Evolutionary conservation across 2,113 vertebrate genomes (phyloP), one percentile per base, ranked within the genome.

Genomic region (Naja naja): DNA sequence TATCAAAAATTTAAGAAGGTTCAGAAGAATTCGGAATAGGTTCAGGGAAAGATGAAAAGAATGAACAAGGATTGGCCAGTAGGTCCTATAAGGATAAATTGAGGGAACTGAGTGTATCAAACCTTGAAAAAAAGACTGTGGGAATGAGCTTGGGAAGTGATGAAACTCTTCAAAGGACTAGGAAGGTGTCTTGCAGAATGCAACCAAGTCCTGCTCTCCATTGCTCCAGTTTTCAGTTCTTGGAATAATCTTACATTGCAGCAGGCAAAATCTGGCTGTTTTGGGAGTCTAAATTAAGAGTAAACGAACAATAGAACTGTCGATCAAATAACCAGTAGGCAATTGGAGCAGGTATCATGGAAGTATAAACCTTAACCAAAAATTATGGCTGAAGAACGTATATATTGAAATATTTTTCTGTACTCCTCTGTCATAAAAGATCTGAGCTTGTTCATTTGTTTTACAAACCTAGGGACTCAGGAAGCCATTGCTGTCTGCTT

Each of bases 401-500:
- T 53, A 25, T 4, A 30, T 45, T 55, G 11, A 25, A 39, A 23
- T 34, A 58, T n/a, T 52, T 49, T 89, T 49, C 43, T 16, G 11
- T 23, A n/a, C 11, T 52, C 49, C 47, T 54, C 25, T 92, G 49
- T 56, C 34, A 90, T 27, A 56, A 85, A 22, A 58, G 23, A 18
- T 8, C 3, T 54, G 20, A 81, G 12, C 60, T 49, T 16, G n/a
- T 30, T 34, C 89, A 1, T 43, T 86, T 94, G 1, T 94, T 81
- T n/a, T 43, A 94, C 92, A 91, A 60, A 0, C 23, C 88, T 96
- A 99, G 99, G 99, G 88, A 98, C 94, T 1, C 99, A 98, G 96
- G 98, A 98, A 94, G 98, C 98, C 60, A 97, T 98, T 55, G 98
- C 98, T 4, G 98, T 97, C 94, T 99, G 99, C 92, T 94, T 99